Percentiles rank a stretch among this genome's conserved stretches.
Evolutionary conservation across 1,140 invertebrate species (phyloP).

Genomic region (Musca domestica): DNA sequence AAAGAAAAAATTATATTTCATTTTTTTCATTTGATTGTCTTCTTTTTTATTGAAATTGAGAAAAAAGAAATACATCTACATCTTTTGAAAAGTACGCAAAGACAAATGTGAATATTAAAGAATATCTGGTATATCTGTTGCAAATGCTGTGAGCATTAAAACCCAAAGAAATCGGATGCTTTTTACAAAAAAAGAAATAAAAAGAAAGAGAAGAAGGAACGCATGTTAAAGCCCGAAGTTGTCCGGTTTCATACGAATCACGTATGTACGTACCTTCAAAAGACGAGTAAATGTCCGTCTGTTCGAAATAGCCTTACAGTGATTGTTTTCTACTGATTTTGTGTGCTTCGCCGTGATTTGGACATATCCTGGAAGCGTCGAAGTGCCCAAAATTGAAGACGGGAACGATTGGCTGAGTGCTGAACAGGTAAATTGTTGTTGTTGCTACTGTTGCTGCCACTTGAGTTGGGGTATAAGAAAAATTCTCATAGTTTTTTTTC

Average conservation of each 20-base stretch:
- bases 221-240: slow-evolving; percentile 21
- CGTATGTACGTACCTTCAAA: slow-evolving; percentile 15
- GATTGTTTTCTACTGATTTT: slow-evolving; percentile 9
- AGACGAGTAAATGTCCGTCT: slow-evolving; percentile 12
- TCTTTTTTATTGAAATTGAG: neutral
- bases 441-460: slow-evolving; percentile 1
- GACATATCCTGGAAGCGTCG: neutral
- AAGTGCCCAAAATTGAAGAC: slow-evolving; percentile 1
- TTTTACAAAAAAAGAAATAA: slow-evolving; percentile 25
- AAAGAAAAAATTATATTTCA: slow-evolving; percentile 14
- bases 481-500: slow-evolving; percentile 12
- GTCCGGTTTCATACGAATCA: slow-evolving; percentile 22
- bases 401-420: neutral
- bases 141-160: neutral
- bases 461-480: neutral
- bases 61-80: neutral
- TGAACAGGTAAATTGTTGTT: slow-evolving; percentile 13
- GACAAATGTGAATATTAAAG: slow-evolving; percentile 21
- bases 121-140: slow-evolving; percentile 15
- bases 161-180: slow-evolving; percentile 10
- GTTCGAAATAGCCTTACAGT: slow-evolving; percentile 13
- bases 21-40: slow-evolving; percentile 12
- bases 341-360: neutral
- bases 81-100: neutral
- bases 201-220: slow-evolving; percentile 11